Base-by-base conservation (phyloP, 2,888 invertebrate species). In the Catocala fraxini region DNA sequence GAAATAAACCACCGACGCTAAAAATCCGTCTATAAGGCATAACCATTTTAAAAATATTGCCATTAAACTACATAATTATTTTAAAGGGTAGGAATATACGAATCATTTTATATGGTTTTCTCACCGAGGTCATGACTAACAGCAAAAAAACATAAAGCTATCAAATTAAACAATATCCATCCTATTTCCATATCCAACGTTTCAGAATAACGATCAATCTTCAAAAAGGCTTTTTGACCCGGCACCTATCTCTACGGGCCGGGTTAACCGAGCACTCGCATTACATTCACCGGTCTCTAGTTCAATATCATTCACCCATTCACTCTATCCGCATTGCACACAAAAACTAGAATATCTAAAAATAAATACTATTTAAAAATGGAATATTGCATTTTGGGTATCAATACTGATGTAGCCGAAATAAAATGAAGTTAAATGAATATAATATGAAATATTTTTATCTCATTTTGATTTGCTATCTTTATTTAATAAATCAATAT, bases 351-450 rank as follows among this genome's bases (percentile, higher is more conserved):
- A 51, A 53, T 43, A 74, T 73, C 56, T 65, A 70, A 80, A 82
- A 81, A 74, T 66, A 76, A 76, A 77, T 78, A 73, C 68, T 56
- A 55, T 74, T 72, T 67, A 70, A 75, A 25, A 74, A 77, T 63
- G 65, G 59, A 68, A 63, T 66, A 57, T 59, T 64, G 34, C 52
- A 62, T 56, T 39, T 58, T 51, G 35, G 56, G 45, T 51, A 58
- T 53, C 59, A 66, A 45, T 68, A 66, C 10, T 12, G 42, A 13
- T 33, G 42, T 43, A 0, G 33, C n/a, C 48, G 12, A 43, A 25
- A 53, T 43, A 43, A 33, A 52, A 9, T 52, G 33, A 15, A 15
- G 7, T 15, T 46, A 25, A 46, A 46, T 46, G 15, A 46, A 46
- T 46, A 46, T 45, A 0, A 7, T 46, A 46, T 46, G 7, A 46